Conservation (phyloP, 2,113 vertebrate species). For the Calonectris borealis region DNA sequence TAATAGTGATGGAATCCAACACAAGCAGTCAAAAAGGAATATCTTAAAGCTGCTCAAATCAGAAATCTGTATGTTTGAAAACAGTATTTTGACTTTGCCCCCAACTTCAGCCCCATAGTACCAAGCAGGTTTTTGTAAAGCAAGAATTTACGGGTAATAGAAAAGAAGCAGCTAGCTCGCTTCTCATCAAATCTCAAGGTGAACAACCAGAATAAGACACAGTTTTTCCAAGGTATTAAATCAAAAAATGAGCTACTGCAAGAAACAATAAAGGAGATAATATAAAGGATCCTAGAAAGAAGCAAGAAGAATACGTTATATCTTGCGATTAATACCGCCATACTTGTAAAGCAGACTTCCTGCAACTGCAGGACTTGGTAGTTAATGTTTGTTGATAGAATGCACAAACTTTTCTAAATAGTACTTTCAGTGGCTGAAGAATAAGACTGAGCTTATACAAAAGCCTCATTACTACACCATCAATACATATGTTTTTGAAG, state of each 20-base stretch:
- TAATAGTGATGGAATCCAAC: background rate
- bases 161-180: background rate
- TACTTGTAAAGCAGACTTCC: background rate
- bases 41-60: background rate
- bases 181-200: background rate
- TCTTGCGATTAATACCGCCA: background rate
- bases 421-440: background rate
- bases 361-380: background rate
- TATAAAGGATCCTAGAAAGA: background rate
- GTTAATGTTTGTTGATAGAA: background rate
- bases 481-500: background rate
- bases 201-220: slow-evolving; percentile 13
- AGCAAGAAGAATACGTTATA: background rate
- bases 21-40: background rate
- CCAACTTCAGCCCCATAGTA: background rate
- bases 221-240: background rate
- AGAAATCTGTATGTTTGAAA: background rate
- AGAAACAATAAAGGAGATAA: background rate
- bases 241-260: background rate
- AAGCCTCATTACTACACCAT: background rate
- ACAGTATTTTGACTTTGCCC: background rate
- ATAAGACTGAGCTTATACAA: background rate
- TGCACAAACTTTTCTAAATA: background rate
- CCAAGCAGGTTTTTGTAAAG: background rate
- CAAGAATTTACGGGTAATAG: background rate